These are phyloP conservation scores for Bhutanitis thaidina DNA, from an alignment of 2,888 invertebrate species.

Conservation along the genomic window DNA sequence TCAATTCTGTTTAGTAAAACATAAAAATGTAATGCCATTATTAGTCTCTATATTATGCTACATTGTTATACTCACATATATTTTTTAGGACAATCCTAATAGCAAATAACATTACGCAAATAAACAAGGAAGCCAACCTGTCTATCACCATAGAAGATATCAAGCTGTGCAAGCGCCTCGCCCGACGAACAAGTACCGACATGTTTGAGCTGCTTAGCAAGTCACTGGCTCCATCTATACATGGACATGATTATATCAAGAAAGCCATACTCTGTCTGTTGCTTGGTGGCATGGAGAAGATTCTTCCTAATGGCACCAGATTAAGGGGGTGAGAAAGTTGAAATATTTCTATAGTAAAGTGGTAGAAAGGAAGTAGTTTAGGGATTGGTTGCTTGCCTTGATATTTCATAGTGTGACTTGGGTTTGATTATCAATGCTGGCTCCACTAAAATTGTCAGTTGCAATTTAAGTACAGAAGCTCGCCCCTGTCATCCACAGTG, in stretches of 20 bases:
- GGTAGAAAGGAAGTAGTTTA: too few relatives aligned
- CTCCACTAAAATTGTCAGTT: too few relatives aligned
- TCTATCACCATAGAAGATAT: constrained; percentile 92
- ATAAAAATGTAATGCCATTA: too few relatives aligned
- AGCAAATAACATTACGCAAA: constrained; percentile 93
- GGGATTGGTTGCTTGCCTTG: too few relatives aligned
- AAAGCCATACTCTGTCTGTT: constrained; percentile 96
- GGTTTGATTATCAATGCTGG: too few relatives aligned
- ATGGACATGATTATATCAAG: constrained; percentile 97
- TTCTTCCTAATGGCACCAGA: constrained; percentile 93
- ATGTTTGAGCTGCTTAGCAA: constrained; percentile 94
- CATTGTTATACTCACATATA: too few relatives aligned
- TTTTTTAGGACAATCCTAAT: constrained; percentile 94
- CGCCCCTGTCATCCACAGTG: too few relatives aligned
- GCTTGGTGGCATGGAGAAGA: constrained; percentile 97
- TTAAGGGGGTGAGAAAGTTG: constrained; percentile 85
- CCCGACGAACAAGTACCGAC: constrained; percentile 84
- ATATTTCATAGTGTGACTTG: too few relatives aligned
- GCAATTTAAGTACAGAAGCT: too few relatives aligned
- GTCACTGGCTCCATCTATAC: constrained; percentile 98
- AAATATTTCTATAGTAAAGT: too few relatives aligned
- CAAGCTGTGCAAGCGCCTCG: constrained; percentile 90
- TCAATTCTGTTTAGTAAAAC: too few relatives aligned
- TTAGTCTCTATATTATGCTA: too few relatives aligned
- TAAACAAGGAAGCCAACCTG: constrained; percentile 92